Conservation (phyloP, 2,797 vertebrate species). For the Molossus alvarezi region DNA sequence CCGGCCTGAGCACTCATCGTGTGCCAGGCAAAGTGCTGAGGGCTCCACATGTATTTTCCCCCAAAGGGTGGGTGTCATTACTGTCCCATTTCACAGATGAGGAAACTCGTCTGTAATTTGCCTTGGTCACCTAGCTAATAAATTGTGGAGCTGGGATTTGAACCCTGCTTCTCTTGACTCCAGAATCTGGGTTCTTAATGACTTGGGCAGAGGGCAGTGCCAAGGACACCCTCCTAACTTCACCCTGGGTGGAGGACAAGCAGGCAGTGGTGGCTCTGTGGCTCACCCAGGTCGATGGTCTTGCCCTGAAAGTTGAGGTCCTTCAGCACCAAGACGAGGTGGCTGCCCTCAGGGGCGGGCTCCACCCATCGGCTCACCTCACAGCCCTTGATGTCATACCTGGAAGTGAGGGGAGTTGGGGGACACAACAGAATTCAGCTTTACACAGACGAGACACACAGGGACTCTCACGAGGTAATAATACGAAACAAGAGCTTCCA, state of each 20-base stretch:
- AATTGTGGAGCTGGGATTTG: not conserved
- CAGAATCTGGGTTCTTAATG: not conserved
- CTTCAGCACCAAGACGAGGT: conserved; percentile 94
- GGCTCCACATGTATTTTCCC: not conserved
- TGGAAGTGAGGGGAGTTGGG: conserved; percentile 67
- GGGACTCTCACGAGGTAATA: not conserved
- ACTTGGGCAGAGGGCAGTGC: not conserved
- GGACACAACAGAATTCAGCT: not conserved
- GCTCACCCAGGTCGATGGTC: conserved; percentile 92
- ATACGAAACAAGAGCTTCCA: not conserved
- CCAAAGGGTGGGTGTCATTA: not conserved
- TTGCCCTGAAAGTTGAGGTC: conserved; percentile 95
- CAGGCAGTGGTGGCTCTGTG: fast-evolving
- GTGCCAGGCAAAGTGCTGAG: not conserved
- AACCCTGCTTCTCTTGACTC: not conserved
- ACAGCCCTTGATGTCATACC: conserved; percentile 97
- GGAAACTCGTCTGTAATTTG: not conserved
- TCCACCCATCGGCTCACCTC: conserved; percentile 94
- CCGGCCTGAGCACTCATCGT: not conserved
- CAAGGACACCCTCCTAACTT: not conserved
- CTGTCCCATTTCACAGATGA: not conserved
- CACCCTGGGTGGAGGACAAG: not conserved
- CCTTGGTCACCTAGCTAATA: not conserved
- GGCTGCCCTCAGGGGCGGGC: conserved; percentile 90
- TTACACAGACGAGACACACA: not conserved